These are phyloP conservation scores for Macropis europaea DNA, from an alignment of 2,888 invertebrate species.

Conservation along the genomic window DNA sequence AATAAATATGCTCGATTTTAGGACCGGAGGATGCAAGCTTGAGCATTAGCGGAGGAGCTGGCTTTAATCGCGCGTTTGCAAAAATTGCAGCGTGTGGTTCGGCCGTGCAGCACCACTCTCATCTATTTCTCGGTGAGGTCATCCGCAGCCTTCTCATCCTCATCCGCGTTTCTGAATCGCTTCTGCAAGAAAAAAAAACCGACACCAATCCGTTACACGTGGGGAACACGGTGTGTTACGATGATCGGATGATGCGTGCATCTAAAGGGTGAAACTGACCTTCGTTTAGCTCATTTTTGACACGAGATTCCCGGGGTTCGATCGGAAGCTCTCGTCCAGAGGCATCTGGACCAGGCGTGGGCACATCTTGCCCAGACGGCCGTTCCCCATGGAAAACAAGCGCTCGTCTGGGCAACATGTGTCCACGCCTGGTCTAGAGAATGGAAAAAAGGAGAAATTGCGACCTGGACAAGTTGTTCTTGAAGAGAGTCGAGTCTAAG, in stretches of 20 bases:
- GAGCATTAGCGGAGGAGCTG: conserved; percentile 52
- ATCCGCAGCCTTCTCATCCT: conserved; percentile 68
- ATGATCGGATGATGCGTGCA: conserved; percentile 44
- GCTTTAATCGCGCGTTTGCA: conserved; percentile 49
- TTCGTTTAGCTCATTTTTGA: conserved; percentile 18
- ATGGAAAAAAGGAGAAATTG: too few relatives aligned
- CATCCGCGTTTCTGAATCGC: conserved; percentile 79
- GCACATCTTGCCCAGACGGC: too few relatives aligned
- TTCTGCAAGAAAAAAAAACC: conserved; percentile 80
- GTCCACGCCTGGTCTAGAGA: too few relatives aligned
- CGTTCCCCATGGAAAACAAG: too few relatives aligned
- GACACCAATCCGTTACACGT: conserved; percentile 70
- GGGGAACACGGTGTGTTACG: conserved; percentile 42
- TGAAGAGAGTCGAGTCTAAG: too few relatives aligned
- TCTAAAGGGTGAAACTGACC: conserved; percentile 21
- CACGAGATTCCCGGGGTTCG: background rate
- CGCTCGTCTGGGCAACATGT: too few relatives aligned
- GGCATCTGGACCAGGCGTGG: too few relatives aligned
- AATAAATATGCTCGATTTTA: conserved; percentile 10
- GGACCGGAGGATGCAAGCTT: conserved; percentile 41
- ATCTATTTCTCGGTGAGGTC: conserved; percentile 73
- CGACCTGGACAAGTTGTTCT: too few relatives aligned
- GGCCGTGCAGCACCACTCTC: conserved; percentile 54
- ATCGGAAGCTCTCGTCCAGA: conserved; percentile 5
- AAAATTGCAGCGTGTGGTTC: conserved; percentile 52